Evolutionary conservation across 2,888 invertebrate species (phyloP).

Genomic region (Eristalis pertinax): DNA sequence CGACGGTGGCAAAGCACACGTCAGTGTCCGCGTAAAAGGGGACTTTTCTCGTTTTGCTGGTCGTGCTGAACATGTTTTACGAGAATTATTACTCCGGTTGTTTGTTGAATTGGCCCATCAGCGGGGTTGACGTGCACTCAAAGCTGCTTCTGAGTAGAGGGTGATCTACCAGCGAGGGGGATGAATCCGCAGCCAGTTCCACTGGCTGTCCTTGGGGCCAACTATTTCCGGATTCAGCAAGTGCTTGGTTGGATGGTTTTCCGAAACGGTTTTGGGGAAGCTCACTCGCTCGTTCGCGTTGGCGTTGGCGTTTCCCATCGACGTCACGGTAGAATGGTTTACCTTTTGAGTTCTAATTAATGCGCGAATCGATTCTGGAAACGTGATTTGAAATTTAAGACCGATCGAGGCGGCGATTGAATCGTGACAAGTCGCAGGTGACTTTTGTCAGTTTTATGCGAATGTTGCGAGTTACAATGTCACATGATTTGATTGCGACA

Average conservation of each 20-base stretch:
- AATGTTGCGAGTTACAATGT: slow-evolving; percentile 8
- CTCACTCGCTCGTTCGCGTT: not conserved
- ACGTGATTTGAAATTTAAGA: slow-evolving; percentile 27
- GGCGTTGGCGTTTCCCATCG: not conserved
- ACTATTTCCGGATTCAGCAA: not conserved
- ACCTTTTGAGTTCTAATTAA: slow-evolving; percentile 13
- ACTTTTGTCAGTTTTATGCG: slow-evolving; percentile 14
- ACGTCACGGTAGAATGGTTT: not conserved
- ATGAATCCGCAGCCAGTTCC: not conserved
- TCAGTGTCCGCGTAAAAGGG: slow-evolving; percentile 30
- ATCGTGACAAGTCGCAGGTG: slow-evolving; percentile 42
- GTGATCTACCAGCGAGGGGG: not conserved
- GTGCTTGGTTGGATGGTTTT: not conserved
- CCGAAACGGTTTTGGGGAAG: not conserved
- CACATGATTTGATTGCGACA: not conserved
- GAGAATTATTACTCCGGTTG: slow-evolving; percentile 34
- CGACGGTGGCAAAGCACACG: not conserved
- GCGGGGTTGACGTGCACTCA: not conserved
- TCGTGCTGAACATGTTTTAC: slow-evolving; percentile 11
- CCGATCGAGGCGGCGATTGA: not conserved
- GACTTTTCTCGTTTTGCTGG: slow-evolving; percentile 26
- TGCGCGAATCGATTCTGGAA: not conserved
- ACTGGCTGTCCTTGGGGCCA: not conserved
- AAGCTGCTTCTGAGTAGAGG: not conserved
- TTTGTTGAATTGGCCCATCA: slow-evolving; percentile 19